Base-by-base conservation (phyloP, 2,797 vertebrate genomes). In the Propithecus perrieri region DNA sequence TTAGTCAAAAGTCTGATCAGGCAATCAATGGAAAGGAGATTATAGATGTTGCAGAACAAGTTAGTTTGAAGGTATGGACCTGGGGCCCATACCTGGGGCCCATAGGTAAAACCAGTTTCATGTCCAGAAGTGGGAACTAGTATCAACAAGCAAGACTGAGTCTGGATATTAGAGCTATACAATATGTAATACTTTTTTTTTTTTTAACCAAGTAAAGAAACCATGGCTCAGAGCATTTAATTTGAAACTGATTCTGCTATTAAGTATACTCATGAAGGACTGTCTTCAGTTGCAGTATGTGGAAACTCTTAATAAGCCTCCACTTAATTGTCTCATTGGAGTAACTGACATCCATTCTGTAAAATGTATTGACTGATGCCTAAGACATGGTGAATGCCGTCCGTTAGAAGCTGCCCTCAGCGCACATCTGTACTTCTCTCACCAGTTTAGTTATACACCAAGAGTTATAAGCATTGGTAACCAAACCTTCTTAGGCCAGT, bases 221-320 rank as follows among this genome's bases (percentile, higher is more conserved):
- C 35, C 67, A 13, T 61, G 74, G 26, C 78, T 67, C 17, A 75
- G 57, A 86, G 12, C 38, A 85, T 88, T 90, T 96, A 75, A 76
- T 85, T 87, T 81, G 88, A 85, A 95, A 85, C 7, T 80, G 71
- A 90, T 89, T 76, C n/a, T 95, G 55, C 74, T 57, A 35, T 85
- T 86, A 53, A 48, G 4, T 80, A 12, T 86, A 88, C 74, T 96
- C 59, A 63, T 38, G 65, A 87, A 87, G 48, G 28, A 38, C 18
- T 93, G 0, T 65, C 57, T 96, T 91, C 13, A 69, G 33, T 87
- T 95, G 71, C 15, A 88, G 30, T 92, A 41, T 85, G 30, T 43
- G 59, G 11, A 90, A 69, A 41, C 20, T 81, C 46, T 88, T 89
- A 88, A 92, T 43, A 15, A 85, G 0, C 28, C 12, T 87, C 76